Percentiles rank a stretch among this genome's conserved stretches.
phyloP scores from a whole-genome alignment of 2,888 invertebrate species.

The Halictus quadricinctus region DNA sequence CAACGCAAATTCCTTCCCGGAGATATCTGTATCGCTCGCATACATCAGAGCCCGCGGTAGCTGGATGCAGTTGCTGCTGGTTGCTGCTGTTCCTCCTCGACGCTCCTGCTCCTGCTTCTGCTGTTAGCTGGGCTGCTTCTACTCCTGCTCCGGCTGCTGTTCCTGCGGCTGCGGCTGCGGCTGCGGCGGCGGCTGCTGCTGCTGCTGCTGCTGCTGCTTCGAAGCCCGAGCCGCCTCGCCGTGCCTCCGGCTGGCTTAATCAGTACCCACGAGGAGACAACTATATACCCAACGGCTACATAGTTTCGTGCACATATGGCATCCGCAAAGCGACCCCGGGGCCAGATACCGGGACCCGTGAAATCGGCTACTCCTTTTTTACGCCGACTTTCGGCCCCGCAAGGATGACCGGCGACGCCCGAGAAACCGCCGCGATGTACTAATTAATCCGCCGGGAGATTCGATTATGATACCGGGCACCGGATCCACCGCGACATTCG shows the following conservation, averaged over 20 bases:
- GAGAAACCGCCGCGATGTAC: conserved; percentile 31
- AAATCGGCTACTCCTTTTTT: conserved; percentile 25
- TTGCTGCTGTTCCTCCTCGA: conserved; percentile 7
- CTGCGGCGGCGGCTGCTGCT: neutral
- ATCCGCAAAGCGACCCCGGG: conserved; percentile 46
- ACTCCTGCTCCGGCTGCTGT: neutral
- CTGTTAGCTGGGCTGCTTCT: neutral
- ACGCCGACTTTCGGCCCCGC: neutral
- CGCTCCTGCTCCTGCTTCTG: neutral
- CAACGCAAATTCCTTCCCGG: conserved; percentile 81
- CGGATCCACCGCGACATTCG: neutral
- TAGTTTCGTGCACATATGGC: conserved; percentile 65
- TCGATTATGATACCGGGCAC: conserved; percentile 28
- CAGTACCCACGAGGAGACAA: conserved; percentile 72
- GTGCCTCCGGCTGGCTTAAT: conserved; percentile 67
- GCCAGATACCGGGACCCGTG: conserved; percentile 45
- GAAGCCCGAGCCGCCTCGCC: conserved; percentile 34
- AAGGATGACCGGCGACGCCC: conserved; percentile 2
- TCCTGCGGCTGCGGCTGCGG: too few relatives aligned
- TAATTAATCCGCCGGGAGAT: conserved; percentile 52
- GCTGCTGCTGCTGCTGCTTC: neutral
- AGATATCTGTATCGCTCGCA: conserved; percentile 82
- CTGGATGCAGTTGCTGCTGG: conserved; percentile 52
- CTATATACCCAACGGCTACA: conserved; percentile 68
- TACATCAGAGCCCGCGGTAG: conserved; percentile 77